Evolutionary conservation across 2,888 invertebrate genomes (phyloP).

Genomic region (Oegoconia quadripuncta): DNA sequence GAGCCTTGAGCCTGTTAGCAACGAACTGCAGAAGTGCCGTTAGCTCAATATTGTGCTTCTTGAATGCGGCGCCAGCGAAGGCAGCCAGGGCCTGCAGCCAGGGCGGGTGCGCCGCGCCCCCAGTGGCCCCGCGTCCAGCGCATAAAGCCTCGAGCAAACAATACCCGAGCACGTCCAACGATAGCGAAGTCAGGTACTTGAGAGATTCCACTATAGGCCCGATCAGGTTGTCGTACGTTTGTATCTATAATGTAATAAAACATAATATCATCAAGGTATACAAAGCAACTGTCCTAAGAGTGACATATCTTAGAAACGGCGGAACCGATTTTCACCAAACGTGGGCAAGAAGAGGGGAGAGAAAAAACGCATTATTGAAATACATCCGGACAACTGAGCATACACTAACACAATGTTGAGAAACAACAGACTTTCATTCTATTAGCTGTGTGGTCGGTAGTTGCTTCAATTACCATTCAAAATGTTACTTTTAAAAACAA

Average conservation of each 20-base stretch:
- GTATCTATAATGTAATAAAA: constrained; percentile 84
- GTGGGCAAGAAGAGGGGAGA: too few species aligned
- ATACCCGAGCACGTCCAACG: constrained; percentile 97
- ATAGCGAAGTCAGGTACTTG: constrained; percentile 95
- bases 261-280: too few species aligned
- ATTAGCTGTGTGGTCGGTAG: too few species aligned
- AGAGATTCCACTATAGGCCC: constrained; percentile 98
- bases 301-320: too few species aligned
- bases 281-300: too few species aligned
- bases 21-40: constrained; percentile 97
- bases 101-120: constrained; percentile 92
- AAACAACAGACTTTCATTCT: too few species aligned
- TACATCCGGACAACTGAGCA: too few species aligned
- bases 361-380: too few species aligned
- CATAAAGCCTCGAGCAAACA: constrained; percentile 94
- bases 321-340: too few species aligned
- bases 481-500: too few species aligned
- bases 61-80: constrained; percentile 97
- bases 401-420: too few species aligned
- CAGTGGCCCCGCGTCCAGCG: constrained; percentile 68
- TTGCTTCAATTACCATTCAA: too few species aligned
- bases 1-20: constrained; percentile 96
- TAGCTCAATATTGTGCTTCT: constrained; percentile 97
- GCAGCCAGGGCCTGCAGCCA: constrained; percentile 97
- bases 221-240: constrained; percentile 96